Evolutionary conservation across 1,140 invertebrate genomes (phyloP).

Genomic region (Drosophila orena): DNA sequence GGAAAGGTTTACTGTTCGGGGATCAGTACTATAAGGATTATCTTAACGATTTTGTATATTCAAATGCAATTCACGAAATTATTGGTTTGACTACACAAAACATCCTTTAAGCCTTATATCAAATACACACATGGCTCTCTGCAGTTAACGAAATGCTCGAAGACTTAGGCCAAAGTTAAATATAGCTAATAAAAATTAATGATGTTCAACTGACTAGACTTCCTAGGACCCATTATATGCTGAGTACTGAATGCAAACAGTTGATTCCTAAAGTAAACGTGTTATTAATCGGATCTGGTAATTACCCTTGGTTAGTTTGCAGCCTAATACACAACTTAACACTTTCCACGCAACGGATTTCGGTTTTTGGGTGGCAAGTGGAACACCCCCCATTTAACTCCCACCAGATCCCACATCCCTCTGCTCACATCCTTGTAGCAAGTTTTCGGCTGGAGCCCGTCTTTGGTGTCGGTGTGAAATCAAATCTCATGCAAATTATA

Average conservation of each 20-base stretch:
- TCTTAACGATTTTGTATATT: too few relatives aligned
- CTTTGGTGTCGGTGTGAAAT: slow-evolving; percentile 61
- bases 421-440: slow-evolving; percentile 11
- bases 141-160: too few relatives aligned
- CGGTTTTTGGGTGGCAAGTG: background rate
- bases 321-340: slow-evolving; percentile 6
- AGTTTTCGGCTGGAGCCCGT: slow-evolving; percentile 35
- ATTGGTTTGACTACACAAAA: too few relatives aligned
- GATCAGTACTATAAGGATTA: too few relatives aligned
- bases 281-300: background rate
- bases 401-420: background rate
- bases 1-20: too few relatives aligned
- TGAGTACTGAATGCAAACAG: background rate
- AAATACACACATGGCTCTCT: too few relatives aligned
- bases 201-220: too few relatives aligned
- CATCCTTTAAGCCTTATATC: too few relatives aligned
- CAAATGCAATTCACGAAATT: too few relatives aligned
- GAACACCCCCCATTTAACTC: background rate
- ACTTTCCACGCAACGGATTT: background rate
- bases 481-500: slow-evolving; percentile 82
- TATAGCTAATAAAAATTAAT: too few relatives aligned
- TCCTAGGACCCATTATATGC: too few relatives aligned
- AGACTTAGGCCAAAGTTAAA: too few relatives aligned
- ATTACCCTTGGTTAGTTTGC: background rate
- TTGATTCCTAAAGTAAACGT: background rate